Base-by-base conservation (phyloP, 2,888 invertebrate genomes). In the Tyria jacobaeae region DNA sequence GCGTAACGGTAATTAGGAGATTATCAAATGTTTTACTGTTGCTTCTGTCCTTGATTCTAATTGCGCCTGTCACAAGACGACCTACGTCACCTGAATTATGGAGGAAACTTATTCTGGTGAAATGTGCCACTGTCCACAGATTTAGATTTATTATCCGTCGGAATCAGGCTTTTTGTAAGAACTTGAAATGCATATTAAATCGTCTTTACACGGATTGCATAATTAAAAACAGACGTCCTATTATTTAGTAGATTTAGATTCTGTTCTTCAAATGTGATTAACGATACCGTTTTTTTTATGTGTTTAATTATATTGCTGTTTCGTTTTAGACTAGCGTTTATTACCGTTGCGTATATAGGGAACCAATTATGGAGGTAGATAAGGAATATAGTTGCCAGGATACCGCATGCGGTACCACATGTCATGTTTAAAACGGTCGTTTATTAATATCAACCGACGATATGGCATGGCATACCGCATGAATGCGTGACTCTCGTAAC, bases 11-110 rank as follows among this genome's bases (percentile, higher is more conserved):
- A 73, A 76, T 73, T 78, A 68, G 60, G 50, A 62, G 50, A 64
- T 76, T 68, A 64, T 66, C 66, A 69, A 76, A 76, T 62, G 57
- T 70, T 70, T 64, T 76, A 69, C 55, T 54, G 57, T 55, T 12
- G 59, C 48, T 44, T 64, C 67, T 64, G 57, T 63, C 77, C 75
- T 77, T 75, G 73, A 67, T 60, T 74, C 56, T 77, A 79, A 76
- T 76, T 78, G 60, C 58, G 62, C 56, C 44, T 62, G 75, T 70
- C 73, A 69, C 66, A 67, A 67, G 71, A 64, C 55, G 35, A 47
- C 41, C 57, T 53, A 55, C 73, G 68, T 73, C 74, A 71, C 49
- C 75, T 52, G 52, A 71, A 54, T 81, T 63, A 75, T 68, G 74
- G 71, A 71, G 72, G 71, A 80, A 77, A 67, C 70, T 67, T 55